These are phyloP conservation scores for Donacobius atricapilla DNA, from an alignment of 2,113 vertebrate genomes.

Conservation along the genomic window DNA sequence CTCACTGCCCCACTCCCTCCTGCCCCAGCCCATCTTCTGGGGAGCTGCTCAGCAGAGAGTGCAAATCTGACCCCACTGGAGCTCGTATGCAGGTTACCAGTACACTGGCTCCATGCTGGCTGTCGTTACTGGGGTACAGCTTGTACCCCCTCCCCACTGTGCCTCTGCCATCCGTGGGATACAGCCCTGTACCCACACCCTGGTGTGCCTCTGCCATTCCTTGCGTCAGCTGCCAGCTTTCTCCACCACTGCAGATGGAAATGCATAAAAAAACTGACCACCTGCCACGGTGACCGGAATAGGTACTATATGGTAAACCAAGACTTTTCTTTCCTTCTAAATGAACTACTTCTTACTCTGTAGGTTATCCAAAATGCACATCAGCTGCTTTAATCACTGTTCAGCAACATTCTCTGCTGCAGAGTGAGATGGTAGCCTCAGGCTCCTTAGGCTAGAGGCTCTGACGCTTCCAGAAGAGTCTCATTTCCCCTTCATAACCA, in stretches of 20 bases:
- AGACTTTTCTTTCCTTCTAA: neutral
- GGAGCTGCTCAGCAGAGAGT: neutral
- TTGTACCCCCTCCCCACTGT: neutral
- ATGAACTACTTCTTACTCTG: neutral
- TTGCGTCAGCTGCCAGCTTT: neutral
- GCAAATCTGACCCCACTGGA: neutral
- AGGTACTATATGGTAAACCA: neutral
- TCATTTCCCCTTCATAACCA: neutral
- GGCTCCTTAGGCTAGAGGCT: neutral
- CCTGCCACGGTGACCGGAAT: neutral
- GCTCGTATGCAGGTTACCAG: fast-evolving
- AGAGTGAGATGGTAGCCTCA: neutral
- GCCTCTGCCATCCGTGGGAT: too few species aligned
- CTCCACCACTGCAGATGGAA: neutral
- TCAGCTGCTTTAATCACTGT: neutral
- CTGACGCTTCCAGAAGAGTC: neutral
- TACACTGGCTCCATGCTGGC: fast-evolving
- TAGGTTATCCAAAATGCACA: neutral
- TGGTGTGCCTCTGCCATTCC: neutral
- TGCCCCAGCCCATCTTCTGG: neutral
- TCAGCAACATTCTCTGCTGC: neutral
- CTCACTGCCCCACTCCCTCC: neutral
- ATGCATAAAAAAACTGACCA: neutral
- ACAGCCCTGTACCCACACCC: neutral
- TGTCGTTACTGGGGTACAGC: neutral